phyloP scores from a whole-genome alignment of 1,140 invertebrate species.

The Rhopalosiphum maidis region DNA sequence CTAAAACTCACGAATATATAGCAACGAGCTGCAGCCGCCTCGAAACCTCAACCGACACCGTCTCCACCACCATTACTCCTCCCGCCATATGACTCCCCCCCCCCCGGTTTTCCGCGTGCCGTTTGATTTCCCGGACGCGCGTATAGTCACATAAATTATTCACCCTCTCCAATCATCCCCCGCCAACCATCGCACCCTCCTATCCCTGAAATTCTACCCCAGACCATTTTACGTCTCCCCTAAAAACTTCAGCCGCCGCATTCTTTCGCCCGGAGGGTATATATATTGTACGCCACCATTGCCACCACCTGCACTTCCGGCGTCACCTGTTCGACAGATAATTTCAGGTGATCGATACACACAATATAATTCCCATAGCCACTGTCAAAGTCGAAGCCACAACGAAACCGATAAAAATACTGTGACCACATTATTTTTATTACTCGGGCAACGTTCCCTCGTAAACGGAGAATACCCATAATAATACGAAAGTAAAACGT shows the following conservation, averaged over 20 bases:
- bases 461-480: neutral
- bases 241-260: neutral
- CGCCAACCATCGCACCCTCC: no score
- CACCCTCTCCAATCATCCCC: neutral
- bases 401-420: neutral
- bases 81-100: neutral
- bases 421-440: neutral
- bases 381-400: neutral
- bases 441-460: neutral
- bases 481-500: neutral
- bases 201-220: neutral
- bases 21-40: neutral
- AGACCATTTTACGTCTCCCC: neutral
- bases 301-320: neutral
- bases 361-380: neutral
- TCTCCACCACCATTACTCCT: neutral
- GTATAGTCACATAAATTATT: slow-evolving; percentile 33
- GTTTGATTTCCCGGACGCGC: slow-evolving; percentile 26
- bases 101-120: neutral
- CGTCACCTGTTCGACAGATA: slow-evolving; percentile 29
- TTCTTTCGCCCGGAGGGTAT: neutral
- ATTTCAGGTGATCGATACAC: slow-evolving; percentile 23
- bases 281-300: neutral
- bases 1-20: slow-evolving; percentile 1
- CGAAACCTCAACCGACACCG: neutral